Evolutionary conservation across 2,888 invertebrate species (phyloP), one percentile per base, ranked within the genome.

Genomic region (Hecatera dysodea): DNA sequence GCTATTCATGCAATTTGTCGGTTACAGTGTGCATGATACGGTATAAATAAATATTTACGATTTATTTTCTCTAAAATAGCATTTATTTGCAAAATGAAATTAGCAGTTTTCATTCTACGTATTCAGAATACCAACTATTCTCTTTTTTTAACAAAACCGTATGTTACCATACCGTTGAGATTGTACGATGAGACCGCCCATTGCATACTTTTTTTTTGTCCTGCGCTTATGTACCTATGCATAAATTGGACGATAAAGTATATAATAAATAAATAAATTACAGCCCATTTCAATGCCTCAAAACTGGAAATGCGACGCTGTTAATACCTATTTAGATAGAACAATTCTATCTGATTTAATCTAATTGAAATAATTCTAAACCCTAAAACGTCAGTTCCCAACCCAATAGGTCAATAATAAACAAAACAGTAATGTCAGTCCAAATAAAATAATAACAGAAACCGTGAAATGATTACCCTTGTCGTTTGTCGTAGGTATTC

Each of bases 1-100:
- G 78, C 42, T 80, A 78, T 80, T 84, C 76, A 64, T 68, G 78
- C 70, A 80, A 87, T 85, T 82, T 82, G 62, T 79, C 67, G 65
- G 76, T 66, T 69, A 60, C 72, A 70, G 50, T 52, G 17, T 19
- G 19, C 12, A 46, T 36, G 19, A 24, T 22, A 9, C 27, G 19
- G 19, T 53, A 15, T 27, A 9, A 8, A 27, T 11, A 48, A 8
- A 15, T 5, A 9, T 52, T 27, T 27, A 27, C 3, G 1, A 5
- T 17, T 7, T n/a, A 22, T 27, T 17, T 0, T n/a, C 4, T 22
- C n/a, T 22, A 39, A n/a, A n/a, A n/a, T n/a, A n/a, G n/a, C n/a
- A 39, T 2, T 15, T 1, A 22, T 29, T 19, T 42, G 1, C 24
- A 15, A 22, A 50, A 50, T 39, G n/a, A 4, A 17, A 17, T 59